Conservation (phyloP, 2,888 invertebrate species). For the Drosophila flavopinicola region DNA sequence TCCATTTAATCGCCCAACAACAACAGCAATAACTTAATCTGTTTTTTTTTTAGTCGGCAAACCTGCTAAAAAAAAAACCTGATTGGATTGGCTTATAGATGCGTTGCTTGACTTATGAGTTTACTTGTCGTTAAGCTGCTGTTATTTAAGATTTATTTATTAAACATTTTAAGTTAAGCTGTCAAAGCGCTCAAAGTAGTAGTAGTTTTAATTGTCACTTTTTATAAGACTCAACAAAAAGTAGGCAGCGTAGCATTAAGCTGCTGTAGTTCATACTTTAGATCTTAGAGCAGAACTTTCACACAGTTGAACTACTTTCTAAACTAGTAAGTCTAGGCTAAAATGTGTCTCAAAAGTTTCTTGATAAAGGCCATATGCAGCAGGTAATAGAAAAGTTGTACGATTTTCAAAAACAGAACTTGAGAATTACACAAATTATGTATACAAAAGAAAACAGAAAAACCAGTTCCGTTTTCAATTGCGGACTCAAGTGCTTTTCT, state of each 20-base stretch:
- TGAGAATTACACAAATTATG: no score
- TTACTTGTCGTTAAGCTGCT: slow-evolving; percentile 10
- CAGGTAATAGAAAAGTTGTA: no score
- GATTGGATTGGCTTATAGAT: slow-evolving; percentile 23
- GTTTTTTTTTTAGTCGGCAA: background rate
- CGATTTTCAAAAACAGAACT: no score
- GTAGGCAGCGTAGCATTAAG: no score
- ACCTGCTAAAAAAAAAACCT: slow-evolving; percentile 14
- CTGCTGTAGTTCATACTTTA: no score
- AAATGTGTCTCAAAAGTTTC: no score
- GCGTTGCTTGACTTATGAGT: slow-evolving; percentile 13
- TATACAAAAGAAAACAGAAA: no score
- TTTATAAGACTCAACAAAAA: no score
- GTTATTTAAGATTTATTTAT: slow-evolving; percentile 1
- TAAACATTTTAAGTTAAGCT: slow-evolving; percentile 3
- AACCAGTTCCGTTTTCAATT: background rate
- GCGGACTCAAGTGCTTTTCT: background rate
- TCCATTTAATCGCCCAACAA: slow-evolving; percentile 40
- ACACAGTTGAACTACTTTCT: no score
- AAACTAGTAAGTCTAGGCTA: no score
- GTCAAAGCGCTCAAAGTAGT: background rate
- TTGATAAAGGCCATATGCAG: no score
- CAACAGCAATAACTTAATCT: slow-evolving; percentile 27
- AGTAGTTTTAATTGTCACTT: background rate
- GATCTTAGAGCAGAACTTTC: no score